Evolutionary conservation across 1,140 invertebrate genomes (phyloP), one percentile per base, ranked within the genome.

Genomic region (Leptestheria dahalacensis): DNA sequence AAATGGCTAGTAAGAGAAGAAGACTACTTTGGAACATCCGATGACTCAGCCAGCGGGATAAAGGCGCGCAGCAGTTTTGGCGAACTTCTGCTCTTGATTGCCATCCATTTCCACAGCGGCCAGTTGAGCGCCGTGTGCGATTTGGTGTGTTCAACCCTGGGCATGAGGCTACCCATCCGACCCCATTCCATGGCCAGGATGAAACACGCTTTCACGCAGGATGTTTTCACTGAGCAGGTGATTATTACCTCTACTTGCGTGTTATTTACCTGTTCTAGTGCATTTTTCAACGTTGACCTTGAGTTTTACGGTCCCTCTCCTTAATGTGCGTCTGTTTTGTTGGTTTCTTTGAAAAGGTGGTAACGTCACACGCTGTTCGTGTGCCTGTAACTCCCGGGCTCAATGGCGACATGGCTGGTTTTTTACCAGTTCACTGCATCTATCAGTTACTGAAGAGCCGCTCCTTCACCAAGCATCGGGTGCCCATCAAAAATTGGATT

Each of bases 161-260:
- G 91, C 1, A 96, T 97, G 90, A 92, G 94, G 71, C 86, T 97
- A 64, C 81, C 86, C 0, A 91, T 95, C 4, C 76, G 93, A 55
- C 86, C 88, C 0, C 95, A 92, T 69, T 91, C 88, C 67, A 81
- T 97, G 63, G 85, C 85, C 0, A 77, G 88, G 54, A 91, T 97
- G 73, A 93, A 94, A 67, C 86, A 90, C 66, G 90, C 97, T 26
- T 97, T 98, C 67, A 97, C 88, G 1, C 90, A 94, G 67, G 92
- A 97, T 69, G 90, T 98, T 63, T 97, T 98, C 69, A 96, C 91
- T 1, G 93, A 98, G 73, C 91, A 96, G 77, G 83, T 85, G 76
- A 66, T n/a, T n/a, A n/a, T n/a, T n/a, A n/a, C n/a, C n/a, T n/a
- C n/a, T n/a, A n/a, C n/a, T n/a, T n/a, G n/a, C n/a, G n/a, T n/a